Base-by-base conservation (phyloP, 2,888 invertebrate species). In the Drosophila neutralis region DNA sequence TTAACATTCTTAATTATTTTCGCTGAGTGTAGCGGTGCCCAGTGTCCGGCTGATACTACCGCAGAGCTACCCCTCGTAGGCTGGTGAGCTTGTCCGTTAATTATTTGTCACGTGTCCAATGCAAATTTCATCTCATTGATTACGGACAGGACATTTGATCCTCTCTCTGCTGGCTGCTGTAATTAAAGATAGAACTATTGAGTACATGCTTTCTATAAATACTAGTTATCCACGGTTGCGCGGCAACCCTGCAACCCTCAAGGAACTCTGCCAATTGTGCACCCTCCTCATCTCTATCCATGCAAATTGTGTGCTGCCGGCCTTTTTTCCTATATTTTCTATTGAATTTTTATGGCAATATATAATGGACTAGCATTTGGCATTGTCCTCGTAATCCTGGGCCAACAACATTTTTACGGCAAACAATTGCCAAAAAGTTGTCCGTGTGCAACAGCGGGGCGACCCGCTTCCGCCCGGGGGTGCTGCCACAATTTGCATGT, bases 31-130 rank as follows among this genome's bases (percentile, higher is more conserved):
- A 69, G 27, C 4, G 4, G 31, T 31, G 8, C 11, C 21, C 53
- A 29, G 29, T 58, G 76, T 53, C 62, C 69, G 27, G 35, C 42
- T 31, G 31, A 33, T 31, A n/a, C n/a, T 15, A 21, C 11, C 7
- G 8, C n/a, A 1, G 21, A 33, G 29, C 36, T 58, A 51, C 51
- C 58, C 64, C 53, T 33, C 63, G 40, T 24, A 6, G 18, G 15
- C 24, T 27, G 10, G 15, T 51, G 35, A 45, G 27, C 42, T 63
- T 67, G 63, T 66, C 57, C 72, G 72, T 80, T 86, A 89, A 90
- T 91, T 91, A 89, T 90, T 84, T 90, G 91, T 91, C 91, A 91
- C 91, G 90, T 91, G 91, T 88, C 88, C 90, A 90, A 90, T 90
- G 91, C 90, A 90, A 90, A 90, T 90, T 90, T 89, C 63, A 76